Conservation (phyloP, 1,140 invertebrate genomes). For the Pseudomyrmex cubaensis region DNA sequence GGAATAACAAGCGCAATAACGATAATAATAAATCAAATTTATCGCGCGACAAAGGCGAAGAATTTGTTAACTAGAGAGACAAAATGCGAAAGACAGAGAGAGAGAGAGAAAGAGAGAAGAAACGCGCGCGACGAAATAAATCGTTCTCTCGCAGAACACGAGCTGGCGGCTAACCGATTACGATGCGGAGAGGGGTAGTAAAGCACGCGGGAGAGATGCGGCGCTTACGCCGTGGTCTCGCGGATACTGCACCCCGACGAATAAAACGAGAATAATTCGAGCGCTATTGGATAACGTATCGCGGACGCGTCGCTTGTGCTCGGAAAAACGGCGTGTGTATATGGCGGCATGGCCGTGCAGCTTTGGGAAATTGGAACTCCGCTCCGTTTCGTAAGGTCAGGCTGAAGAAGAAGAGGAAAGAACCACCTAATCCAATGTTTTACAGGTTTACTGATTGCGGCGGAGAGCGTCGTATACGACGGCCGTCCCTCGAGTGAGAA, state of each 20-base stretch:
- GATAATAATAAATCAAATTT: conserved; percentile 63
- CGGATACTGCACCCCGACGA: conserved; percentile 33
- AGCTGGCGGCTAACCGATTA: conserved; percentile 43
- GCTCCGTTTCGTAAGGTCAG: conserved; percentile 31
- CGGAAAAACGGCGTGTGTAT: conserved; percentile 35
- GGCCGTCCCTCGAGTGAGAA: conserved; percentile 29
- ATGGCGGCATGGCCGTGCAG: conserved; percentile 23
- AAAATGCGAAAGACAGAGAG: conserved; percentile 1
- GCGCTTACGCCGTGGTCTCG: conserved; percentile 28
- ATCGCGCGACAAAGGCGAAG: conserved; percentile 59
- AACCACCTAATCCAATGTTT: conserved; percentile 79
- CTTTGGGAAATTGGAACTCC: conserved; percentile 68
- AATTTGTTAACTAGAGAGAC: conserved; percentile 55
- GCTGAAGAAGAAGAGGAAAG: conserved; percentile 62
- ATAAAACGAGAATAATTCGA: conserved; percentile 65
- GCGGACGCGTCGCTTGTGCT: conserved; percentile 15
- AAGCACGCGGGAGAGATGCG: conserved; percentile 37
- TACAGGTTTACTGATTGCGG: conserved; percentile 81
- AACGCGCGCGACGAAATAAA: conserved; percentile 37
- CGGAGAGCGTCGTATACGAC: conserved; percentile 62
- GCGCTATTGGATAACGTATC: conserved; percentile 66
- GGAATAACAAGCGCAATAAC: conserved; percentile 62
- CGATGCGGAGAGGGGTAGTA: conserved; percentile 29
- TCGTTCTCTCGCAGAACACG: conserved; percentile 40
- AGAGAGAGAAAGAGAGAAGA: neutral